Evolutionary conservation across 1,140 invertebrate genomes (phyloP), one percentile per base, ranked within the genome.

Genomic region (Brachystomella parvula): DNA sequence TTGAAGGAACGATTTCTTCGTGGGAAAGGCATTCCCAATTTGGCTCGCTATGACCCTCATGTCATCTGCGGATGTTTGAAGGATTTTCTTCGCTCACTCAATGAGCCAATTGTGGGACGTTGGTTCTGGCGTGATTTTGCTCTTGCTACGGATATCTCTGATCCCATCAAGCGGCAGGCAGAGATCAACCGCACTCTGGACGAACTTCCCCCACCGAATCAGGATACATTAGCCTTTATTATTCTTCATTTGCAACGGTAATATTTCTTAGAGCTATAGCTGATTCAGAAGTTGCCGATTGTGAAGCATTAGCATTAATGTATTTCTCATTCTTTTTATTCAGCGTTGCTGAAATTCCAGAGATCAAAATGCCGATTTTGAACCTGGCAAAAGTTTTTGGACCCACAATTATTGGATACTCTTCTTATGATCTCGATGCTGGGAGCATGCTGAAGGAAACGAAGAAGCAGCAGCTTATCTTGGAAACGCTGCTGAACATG

Each of bases 141-240:
- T 6, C 78, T 82, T n/a, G 89, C 89, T 15, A 81, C 85, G 57
- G 80, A 81, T 71, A 78, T 80, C 49, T 63, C 69, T 9, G 82
- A 85, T 74, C 78, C 79, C 64, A 76, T 80, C 28, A 83, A 85
- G 66, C 76, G 77, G 1, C 80, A 83, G 29, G 80, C 83, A 30
- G 80, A 79, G 30, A 69, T 92, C 28, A 85, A 84, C 75, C 81
- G 86, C 71, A 83, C 85, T 1, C 83, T 95, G 66, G 81, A 83
- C 19, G 81, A 87, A 67, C 76, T 96, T 39, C 92, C 93, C 2
- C 83, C 84, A 63, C 84, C 92, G 0, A 95, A 96, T 78, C 82
- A 89, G 31, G 91, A 96, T 75, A 94, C 91, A 0, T 76, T 96
- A 28, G 90, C 92, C 1, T 95, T 86, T 75, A 75, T 96, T 1